Percentiles rank a stretch among this genome's conserved stretches.
Evolutionary conservation across 2,888 invertebrate genomes (phyloP).

Genomic region (Pristionchus entomophagus): DNA sequence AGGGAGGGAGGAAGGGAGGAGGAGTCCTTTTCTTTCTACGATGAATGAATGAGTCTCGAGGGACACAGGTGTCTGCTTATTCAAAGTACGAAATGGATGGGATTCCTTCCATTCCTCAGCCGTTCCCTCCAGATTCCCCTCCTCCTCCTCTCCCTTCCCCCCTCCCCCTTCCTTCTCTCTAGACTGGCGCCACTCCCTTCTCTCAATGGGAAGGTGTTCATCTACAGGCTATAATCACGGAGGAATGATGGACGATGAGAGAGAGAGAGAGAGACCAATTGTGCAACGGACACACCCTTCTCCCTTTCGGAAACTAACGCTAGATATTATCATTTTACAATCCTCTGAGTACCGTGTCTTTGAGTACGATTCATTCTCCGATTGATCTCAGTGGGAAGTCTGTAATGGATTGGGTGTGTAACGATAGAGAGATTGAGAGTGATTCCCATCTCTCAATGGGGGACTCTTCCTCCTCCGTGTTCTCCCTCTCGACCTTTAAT

Average conservation of each 20-base stretch:
- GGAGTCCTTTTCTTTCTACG: background rate
- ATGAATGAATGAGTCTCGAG: conserved; percentile 34
- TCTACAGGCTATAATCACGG: conserved; percentile 12
- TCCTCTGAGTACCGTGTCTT: background rate
- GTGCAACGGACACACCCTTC: background rate
- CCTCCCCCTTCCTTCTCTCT: background rate
- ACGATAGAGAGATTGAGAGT: background rate
- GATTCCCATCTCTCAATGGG: background rate
- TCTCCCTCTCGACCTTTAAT: conserved; percentile 24
- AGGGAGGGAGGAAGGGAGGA: background rate
- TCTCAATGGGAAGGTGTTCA: background rate
- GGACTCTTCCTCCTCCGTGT: background rate
- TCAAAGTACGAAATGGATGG: background rate
- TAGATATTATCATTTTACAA: background rate
- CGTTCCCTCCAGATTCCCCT: background rate
- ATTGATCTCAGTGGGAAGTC: background rate
- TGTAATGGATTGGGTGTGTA: too few species aligned
- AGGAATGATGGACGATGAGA: background rate
- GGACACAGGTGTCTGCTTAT: conserved; percentile 36
- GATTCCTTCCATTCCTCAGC: background rate
- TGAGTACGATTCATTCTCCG: background rate
- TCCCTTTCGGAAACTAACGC: background rate
- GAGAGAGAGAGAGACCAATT: background rate
- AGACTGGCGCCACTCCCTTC: conserved; percentile 24
- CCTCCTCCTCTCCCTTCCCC: background rate